Conservation (phyloP, 2,888 invertebrate genomes). For the Apeira syringaria region DNA sequence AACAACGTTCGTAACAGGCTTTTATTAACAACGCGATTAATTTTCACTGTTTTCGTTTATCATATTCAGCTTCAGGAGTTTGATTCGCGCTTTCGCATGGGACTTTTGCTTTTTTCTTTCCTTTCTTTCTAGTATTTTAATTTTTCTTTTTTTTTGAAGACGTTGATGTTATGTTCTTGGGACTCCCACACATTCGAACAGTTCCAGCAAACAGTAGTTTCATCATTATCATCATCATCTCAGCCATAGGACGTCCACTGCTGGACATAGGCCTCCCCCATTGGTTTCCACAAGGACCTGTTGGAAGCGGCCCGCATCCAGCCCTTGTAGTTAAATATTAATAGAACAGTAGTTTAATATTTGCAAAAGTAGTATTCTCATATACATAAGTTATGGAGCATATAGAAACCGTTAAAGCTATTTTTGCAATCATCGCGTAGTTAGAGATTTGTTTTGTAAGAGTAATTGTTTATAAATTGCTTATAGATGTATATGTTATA, state of each 20-base stretch:
- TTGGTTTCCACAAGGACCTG: too few species aligned
- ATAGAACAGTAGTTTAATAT: too few species aligned
- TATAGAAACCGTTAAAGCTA: too few species aligned
- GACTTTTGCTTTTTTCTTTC: slow-evolving; percentile 30
- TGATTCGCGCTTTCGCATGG: slow-evolving; percentile 42
- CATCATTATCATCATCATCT: too few species aligned
- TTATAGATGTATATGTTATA: too few species aligned
- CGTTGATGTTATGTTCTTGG: slow-evolving; percentile 75
- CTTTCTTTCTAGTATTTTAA: slow-evolving; percentile 16
- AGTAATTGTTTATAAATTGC: not conserved
- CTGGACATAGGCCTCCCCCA: too few species aligned
- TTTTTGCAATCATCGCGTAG: slow-evolving; percentile 6
- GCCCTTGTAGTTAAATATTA: too few species aligned
- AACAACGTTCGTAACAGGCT: slow-evolving; percentile 21
- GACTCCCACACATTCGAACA: slow-evolving; percentile 51
- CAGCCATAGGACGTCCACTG: too few species aligned
- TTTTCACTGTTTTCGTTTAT: slow-evolving; percentile 22
- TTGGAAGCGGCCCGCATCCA: too few species aligned
- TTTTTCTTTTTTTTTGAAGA: slow-evolving; percentile 44
- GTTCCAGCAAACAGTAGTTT: too few species aligned
- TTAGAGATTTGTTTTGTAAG: not conserved
- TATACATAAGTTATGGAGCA: too few species aligned
- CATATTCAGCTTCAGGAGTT: slow-evolving; percentile 21
- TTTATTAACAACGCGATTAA: slow-evolving; percentile 31
- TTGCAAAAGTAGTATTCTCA: too few species aligned